phyloP scores from a whole-genome alignment of 2,113 vertebrate species.

The Ammodytes dubius region DNA sequence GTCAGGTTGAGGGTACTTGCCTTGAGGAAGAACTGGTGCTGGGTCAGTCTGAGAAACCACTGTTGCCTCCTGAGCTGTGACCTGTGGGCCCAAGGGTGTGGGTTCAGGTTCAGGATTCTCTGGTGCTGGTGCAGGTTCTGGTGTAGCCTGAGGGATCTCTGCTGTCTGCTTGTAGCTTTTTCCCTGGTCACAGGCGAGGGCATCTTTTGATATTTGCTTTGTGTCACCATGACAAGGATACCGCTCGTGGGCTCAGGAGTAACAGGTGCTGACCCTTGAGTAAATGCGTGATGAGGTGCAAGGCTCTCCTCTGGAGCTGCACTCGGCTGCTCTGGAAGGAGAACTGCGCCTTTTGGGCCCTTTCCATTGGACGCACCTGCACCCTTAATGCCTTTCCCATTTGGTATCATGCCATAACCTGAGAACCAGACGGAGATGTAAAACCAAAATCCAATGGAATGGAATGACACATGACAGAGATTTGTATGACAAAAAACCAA shows the following conservation, averaged over 20 bases:
- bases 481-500: neutral
- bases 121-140: constrained; percentile 27
- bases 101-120: constrained; percentile 10
- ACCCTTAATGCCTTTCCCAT: constrained; percentile 52
- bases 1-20: constrained; percentile 53
- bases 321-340: constrained; percentile 49
- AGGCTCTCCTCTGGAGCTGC: constrained; percentile 29
- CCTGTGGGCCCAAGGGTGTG: constrained; percentile 18
- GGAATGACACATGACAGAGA: neutral
- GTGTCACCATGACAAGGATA: constrained; percentile 46
- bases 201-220: constrained; percentile 54
- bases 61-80: constrained; percentile 33
- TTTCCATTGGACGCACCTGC: constrained; percentile 38
- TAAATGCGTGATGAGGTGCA: constrained; percentile 22
- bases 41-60: constrained; percentile 31
- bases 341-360: constrained; percentile 65
- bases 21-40: constrained; percentile 52
- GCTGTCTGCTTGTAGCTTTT: constrained; percentile 63
- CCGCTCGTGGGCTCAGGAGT: constrained; percentile 32
- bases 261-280: constrained; percentile 15
- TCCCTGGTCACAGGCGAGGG: constrained; percentile 44
- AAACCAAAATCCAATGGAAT: neutral
- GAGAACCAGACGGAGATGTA: constrained; percentile 42
- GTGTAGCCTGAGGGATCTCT: constrained; percentile 17
- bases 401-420: constrained; percentile 68